These are phyloP conservation scores for Girardinichthys multiradiatus DNA, from an alignment of 2,113 vertebrate species.

Conservation along the genomic window DNA sequence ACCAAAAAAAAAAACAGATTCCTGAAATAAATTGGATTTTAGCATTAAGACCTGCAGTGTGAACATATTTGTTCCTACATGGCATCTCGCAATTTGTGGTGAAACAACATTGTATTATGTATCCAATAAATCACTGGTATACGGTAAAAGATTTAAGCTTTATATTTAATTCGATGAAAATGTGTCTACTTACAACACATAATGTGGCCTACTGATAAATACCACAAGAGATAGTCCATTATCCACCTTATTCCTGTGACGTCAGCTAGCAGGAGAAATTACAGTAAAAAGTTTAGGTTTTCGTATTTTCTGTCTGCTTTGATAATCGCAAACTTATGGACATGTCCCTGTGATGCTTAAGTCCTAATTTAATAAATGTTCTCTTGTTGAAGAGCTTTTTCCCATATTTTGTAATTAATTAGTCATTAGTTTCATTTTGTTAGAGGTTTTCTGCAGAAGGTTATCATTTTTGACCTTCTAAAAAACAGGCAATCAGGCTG, in stretches of 20 bases:
- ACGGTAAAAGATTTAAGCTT: background rate
- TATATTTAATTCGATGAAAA: background rate
- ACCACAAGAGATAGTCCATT: background rate
- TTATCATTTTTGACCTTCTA: constrained; percentile 6
- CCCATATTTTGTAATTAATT: too few species aligned
- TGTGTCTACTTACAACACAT: background rate
- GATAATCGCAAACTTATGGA: background rate
- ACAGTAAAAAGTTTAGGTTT: background rate
- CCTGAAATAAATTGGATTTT: too few species aligned
- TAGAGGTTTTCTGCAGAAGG: background rate
- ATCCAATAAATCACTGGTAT: background rate
- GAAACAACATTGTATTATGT: background rate
- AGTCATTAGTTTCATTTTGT: background rate
- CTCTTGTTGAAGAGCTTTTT: background rate
- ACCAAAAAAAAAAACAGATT: too few species aligned
- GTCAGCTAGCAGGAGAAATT: background rate
- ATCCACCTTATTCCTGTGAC: background rate
- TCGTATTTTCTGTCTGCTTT: background rate
- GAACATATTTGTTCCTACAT: too few species aligned
- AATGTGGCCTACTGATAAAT: background rate
- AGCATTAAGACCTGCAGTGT: too few species aligned
- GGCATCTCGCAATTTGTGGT: background rate
- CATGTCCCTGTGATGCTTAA: too few species aligned
- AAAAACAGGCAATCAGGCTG: constrained; percentile 2
- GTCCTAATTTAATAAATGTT: background rate